Conservation (phyloP, 2,113 vertebrate species). For the Apodemus sylvaticus region DNA sequence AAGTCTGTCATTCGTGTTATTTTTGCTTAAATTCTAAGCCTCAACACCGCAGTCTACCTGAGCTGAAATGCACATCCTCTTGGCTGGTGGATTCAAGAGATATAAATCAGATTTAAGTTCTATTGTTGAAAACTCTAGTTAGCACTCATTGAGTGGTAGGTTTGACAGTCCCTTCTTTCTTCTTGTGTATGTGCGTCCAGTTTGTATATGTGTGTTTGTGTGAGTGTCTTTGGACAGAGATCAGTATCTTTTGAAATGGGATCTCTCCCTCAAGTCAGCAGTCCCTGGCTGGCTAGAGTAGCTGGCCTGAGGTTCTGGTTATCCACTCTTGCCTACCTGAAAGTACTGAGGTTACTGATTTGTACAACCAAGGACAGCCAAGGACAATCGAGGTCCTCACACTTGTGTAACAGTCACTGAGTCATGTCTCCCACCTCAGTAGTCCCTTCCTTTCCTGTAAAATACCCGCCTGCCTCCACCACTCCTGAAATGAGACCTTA, state of each 20-base stretch:
- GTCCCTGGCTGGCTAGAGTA: background rate
- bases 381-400: background rate
- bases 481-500: background rate
- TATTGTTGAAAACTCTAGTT: background rate
- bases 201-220: background rate
- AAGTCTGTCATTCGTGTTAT: background rate
- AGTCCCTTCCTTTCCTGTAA: background rate
- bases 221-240: background rate
- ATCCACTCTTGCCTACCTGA: background rate
- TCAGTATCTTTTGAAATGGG: background rate
- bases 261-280: background rate
- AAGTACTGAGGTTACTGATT: background rate
- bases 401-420: background rate
- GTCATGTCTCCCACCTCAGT: background rate
- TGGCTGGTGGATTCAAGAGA: background rate
- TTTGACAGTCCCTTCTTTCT: background rate
- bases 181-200: too few species aligned
- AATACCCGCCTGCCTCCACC: background rate
- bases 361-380: background rate
- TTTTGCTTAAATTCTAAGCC: constrained; percentile 3
- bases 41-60: background rate
- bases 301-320: background rate
- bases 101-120: constrained; percentile 32
- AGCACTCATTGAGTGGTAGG: background rate
- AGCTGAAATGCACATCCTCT: background rate